Evolutionary conservation across 2,113 vertebrate genomes (phyloP), one percentile per base, ranked within the genome.

Genomic region (Cochlearius cochlearius): DNA sequence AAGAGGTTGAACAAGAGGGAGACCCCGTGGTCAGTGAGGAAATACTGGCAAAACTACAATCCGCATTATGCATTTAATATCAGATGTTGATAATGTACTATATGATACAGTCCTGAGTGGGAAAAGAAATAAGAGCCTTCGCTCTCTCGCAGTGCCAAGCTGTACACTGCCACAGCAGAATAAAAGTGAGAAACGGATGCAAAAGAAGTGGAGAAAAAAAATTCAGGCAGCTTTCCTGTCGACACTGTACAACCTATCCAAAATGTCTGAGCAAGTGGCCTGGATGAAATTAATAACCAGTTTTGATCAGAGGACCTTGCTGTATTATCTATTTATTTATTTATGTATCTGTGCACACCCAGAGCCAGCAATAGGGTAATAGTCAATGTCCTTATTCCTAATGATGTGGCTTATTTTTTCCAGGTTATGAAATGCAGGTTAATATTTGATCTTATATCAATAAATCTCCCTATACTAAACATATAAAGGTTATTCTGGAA

Each of bases 401-500:
- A 60, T 22, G 32, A 60, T 22, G 32, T 41, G 32, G 16, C 0
- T 2, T 80, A 43, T 59, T 80, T 90, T 91, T 86, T 90, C 50
- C 63, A 66, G 38, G 30, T 84, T 91, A 64, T 64, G 86, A 94
- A 85, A 85, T 80, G 49, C 23, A 77, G 68, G 94, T 96, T 96
- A 97, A 95, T 96, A 49, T 96, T 96, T 96, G 75, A 96, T 94
- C 78, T 93, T 38, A 10, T 81, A 90, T 78, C 84, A 72, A 64
- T 90, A 78, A 25, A 72, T 91, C 71, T 79, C 41, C n/a, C 69
- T 71, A 26, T 71, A 80, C 25, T 66, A 83, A 76, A 66, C 8
- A 73, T 53, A 71, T n/a, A 74, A 94, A 88, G 9, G 15, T 79
- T 92, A 39, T 77, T 86, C 29, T 80, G 56, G 67, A 88, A 91